Evolutionary conservation across 2,113 vertebrate species (phyloP).

Genomic region (Megalops atlanticus): DNA sequence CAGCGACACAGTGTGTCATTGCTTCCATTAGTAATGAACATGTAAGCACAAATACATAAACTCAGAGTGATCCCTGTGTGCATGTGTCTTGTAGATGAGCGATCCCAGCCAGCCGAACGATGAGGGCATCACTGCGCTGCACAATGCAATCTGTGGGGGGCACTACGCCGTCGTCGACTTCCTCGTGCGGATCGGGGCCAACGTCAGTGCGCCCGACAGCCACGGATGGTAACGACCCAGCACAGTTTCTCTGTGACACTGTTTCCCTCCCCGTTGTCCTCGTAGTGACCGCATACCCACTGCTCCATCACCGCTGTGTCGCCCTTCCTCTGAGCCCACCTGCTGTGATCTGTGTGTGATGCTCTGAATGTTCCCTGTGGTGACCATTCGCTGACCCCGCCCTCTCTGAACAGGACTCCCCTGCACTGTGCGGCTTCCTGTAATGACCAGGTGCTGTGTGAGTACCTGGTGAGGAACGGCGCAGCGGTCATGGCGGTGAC

Average conservation of each 20-base stretch:
- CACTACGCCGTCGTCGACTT: conserved; percentile 83
- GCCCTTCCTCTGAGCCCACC: neutral
- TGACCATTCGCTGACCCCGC: neutral
- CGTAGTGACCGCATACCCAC: too few relatives aligned
- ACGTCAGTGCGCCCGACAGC: conserved; percentile 87
- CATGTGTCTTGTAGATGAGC: conserved; percentile 69
- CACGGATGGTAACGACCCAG: conserved; percentile 81
- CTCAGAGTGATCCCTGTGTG: neutral
- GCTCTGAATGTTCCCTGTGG: neutral
- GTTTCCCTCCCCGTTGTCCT: neutral
- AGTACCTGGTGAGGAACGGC: conserved; percentile 80
- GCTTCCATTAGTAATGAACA: too few relatives aligned
- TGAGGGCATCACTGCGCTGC: conserved; percentile 89
- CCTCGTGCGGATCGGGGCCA: conserved; percentile 80
- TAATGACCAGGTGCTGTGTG: conserved; percentile 82
- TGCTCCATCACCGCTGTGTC: too few relatives aligned
- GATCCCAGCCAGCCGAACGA: conserved; percentile 89
- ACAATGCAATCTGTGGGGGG: conserved; percentile 88
- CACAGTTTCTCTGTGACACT: neutral
- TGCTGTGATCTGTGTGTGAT: neutral
- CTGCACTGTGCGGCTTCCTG: conserved; percentile 88
- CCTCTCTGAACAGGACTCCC: conserved; percentile 73
- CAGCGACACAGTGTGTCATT: neutral
- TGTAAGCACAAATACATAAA: too few relatives aligned
- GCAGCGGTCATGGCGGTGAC: conserved; percentile 84